Evolutionary conservation across 2,797 vertebrate genomes (phyloP).

Genomic region (Sus cebifrons): DNA sequence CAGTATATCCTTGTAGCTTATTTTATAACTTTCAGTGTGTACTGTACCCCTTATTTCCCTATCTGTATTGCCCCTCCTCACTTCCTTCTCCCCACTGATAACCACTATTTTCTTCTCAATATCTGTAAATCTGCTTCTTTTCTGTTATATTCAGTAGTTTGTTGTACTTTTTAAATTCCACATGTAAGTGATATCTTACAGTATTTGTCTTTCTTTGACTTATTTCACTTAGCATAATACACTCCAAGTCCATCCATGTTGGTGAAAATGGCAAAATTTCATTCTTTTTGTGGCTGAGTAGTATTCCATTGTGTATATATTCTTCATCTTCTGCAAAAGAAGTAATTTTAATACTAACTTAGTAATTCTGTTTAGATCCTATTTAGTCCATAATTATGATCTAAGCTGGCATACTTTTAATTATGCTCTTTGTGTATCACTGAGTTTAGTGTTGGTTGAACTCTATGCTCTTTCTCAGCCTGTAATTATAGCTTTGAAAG

Average conservation of each 20-base stretch:
- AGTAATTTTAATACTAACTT: conserved; percentile 52
- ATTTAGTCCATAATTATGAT: conserved; percentile 31
- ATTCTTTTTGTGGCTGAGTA: background rate
- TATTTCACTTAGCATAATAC: background rate
- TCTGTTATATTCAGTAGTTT: background rate
- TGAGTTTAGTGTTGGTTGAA: background rate
- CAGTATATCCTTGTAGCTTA: background rate
- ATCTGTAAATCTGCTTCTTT: background rate
- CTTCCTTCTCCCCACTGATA: background rate
- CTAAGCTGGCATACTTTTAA: conserved; percentile 14
- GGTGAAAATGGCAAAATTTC: background rate
- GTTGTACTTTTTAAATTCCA: background rate
- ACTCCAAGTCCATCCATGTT: background rate
- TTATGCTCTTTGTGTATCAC: conserved; percentile 39
- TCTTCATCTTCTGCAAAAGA: background rate
- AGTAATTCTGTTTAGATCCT: conserved; percentile 4
- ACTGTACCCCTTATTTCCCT: background rate
- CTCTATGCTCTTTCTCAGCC: background rate
- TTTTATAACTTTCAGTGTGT: background rate
- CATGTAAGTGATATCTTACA: background rate
- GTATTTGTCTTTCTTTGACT: background rate
- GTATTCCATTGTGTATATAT: background rate
- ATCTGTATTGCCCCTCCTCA: background rate
- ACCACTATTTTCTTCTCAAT: background rate
- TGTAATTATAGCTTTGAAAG: background rate